Evolutionary conservation across 2,888 invertebrate genomes (phyloP).

Genomic region (Cybosia mesomella): DNA sequence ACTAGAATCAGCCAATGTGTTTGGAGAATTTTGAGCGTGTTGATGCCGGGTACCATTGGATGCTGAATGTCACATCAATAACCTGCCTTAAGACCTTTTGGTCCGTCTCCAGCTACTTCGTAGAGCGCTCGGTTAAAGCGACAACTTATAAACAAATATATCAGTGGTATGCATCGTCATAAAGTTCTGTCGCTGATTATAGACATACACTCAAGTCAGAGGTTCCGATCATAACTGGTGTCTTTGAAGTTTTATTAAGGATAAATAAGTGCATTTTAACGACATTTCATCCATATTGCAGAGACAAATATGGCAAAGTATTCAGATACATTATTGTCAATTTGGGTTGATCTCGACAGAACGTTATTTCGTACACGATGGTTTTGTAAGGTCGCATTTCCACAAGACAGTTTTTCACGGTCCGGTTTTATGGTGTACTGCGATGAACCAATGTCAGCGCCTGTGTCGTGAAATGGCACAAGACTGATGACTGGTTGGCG

Average conservation of each 20-base stretch:
- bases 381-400: not conserved
- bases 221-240: slow-evolving; percentile 17
- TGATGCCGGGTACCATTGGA: slow-evolving; percentile 71
- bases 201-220: slow-evolving; percentile 14
- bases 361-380: not conserved
- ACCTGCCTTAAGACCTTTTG: slow-evolving; percentile 31
- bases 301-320: slow-evolving; percentile 25
- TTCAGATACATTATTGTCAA: not conserved
- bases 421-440: too few species aligned
- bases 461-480: too few species aligned
- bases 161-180: slow-evolving; percentile 32
- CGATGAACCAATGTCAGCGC: too few species aligned
- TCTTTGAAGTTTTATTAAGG: slow-evolving; percentile 26
- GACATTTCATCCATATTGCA: slow-evolving; percentile 30
- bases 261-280: slow-evolving; percentile 28
- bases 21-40: slow-evolving; percentile 77
- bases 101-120: slow-evolving; percentile 25
- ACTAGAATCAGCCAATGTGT: slow-evolving; percentile 85
- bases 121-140: slow-evolving; percentile 29
- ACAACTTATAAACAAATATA: slow-evolving; percentile 28
- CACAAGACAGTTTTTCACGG: not conserved
- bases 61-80: slow-evolving; percentile 64
- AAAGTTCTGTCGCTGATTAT: slow-evolving; percentile 31
- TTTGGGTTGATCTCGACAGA: not conserved
- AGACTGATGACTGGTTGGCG: not conserved